phyloP scores from a whole-genome alignment of 1,140 invertebrate species.

The Lasioglossum albipes region DNA sequence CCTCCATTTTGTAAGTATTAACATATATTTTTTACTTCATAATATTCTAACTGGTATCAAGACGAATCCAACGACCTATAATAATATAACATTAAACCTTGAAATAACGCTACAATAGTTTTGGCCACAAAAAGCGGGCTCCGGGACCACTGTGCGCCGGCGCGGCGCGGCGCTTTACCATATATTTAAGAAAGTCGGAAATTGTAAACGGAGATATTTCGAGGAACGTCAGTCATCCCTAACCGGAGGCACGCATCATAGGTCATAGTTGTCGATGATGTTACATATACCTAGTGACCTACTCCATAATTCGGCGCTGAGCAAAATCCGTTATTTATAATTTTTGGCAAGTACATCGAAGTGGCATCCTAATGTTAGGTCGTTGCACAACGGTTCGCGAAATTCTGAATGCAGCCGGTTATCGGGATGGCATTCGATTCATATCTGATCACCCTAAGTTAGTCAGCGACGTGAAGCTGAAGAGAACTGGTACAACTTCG shows the following conservation, averaged over 20 bases:
- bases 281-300: constrained; percentile 69
- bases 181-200: background rate
- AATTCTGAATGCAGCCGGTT: constrained; percentile 50
- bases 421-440: constrained; percentile 7
- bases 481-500: no score
- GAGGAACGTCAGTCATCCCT: background rate
- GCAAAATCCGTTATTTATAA: constrained; percentile 79
- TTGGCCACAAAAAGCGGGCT: no score
- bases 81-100: no score
- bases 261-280: constrained; percentile 57
- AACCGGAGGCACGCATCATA: background rate
- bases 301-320: constrained; percentile 65
- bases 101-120: no score
- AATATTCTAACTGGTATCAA: no score
- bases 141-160: no score
- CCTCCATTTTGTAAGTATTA: no score
- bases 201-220: background rate
- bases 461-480: background rate
- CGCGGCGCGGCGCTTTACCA: no score
- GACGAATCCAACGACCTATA: no score
- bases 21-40: no score
- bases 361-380: constrained; percentile 72
- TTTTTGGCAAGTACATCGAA: constrained; percentile 75
- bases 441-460: background rate
- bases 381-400: constrained; percentile 70